Conservation (phyloP, 2,113 vertebrate genomes). For the Phrynosoma platyrhinos region DNA sequence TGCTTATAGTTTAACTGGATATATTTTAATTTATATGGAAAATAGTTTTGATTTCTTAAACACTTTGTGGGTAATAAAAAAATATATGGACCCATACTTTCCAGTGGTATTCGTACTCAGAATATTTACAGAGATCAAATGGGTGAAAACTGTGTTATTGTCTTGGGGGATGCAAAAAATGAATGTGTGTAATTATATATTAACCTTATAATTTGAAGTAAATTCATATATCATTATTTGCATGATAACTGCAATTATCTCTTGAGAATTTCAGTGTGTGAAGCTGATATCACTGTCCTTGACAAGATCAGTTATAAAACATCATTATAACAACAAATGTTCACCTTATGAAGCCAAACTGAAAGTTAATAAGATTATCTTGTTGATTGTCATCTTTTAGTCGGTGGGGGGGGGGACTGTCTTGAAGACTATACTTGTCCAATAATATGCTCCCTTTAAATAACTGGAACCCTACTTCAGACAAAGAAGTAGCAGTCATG, state of each 20-base stretch:
- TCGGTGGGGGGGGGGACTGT: neutral
- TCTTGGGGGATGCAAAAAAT: neutral
- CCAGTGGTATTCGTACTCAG: neutral
- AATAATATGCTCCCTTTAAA: neutral
- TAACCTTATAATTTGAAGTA: neutral
- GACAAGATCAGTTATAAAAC: neutral
- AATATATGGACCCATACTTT: neutral
- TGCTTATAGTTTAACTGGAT: neutral
- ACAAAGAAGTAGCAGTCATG: too few relatives aligned
- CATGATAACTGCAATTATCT: conserved; percentile 4
- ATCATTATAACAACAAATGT: neutral
- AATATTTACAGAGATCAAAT: too few relatives aligned
- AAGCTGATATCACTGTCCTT: neutral
- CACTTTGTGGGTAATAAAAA: neutral
- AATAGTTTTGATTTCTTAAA: neutral
- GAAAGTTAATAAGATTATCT: neutral
- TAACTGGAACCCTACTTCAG: neutral
- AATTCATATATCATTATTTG: neutral
- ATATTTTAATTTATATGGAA: conserved; percentile 12
- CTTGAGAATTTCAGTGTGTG: conserved; percentile 7
- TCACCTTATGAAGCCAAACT: neutral
- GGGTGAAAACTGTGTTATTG: neutral
- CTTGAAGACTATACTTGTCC: neutral
- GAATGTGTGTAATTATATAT: neutral
- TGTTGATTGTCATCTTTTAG: conserved; percentile 1